Conservation (phyloP, 2,888 invertebrate species). For the Orgyia antiqua region DNA sequence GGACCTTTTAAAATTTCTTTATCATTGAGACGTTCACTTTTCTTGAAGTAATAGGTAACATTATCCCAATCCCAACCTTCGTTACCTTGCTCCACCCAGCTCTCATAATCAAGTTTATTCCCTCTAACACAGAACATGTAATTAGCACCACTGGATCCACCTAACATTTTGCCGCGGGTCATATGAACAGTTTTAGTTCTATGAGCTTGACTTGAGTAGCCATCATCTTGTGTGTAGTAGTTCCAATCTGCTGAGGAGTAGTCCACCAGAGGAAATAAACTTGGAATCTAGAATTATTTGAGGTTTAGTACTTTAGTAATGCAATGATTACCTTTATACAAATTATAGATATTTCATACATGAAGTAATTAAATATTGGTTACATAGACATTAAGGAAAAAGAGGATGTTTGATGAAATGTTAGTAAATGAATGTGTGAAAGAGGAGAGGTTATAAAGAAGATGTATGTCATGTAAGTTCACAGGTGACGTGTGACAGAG, state of each 20-base stretch:
- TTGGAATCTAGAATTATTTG: slow-evolving; percentile 47
- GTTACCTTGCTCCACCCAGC: slow-evolving; percentile 77
- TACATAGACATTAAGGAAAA: too few species aligned
- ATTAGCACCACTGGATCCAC: slow-evolving; percentile 82
- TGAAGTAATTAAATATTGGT: too few species aligned
- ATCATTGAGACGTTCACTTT: slow-evolving; percentile 36
- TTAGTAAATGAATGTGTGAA: neutral
- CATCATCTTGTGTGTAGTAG: slow-evolving; percentile 36
- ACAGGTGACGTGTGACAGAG: too few species aligned
- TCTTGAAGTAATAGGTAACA: slow-evolving; percentile 33
- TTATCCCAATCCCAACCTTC: slow-evolving; percentile 45
- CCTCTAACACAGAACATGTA: slow-evolving; percentile 83
- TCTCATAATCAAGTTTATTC: slow-evolving; percentile 79
- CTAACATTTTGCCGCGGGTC: slow-evolving; percentile 82
- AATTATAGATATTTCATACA: too few species aligned
- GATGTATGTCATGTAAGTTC: too few species aligned
- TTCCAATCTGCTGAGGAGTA: slow-evolving; percentile 38
- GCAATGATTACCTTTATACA: too few species aligned
- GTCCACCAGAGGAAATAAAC: slow-evolving; percentile 32
- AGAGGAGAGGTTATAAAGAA: too few species aligned
- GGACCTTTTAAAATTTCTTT: slow-evolving; percentile 32
- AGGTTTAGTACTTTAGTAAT: neutral
- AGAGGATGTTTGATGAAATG: too few species aligned
- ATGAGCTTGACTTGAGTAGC: slow-evolving; percentile 37
- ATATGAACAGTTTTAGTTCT: slow-evolving; percentile 28